Conservation (phyloP, 2,113 vertebrate genomes). For the Piaya cayana region DNA sequence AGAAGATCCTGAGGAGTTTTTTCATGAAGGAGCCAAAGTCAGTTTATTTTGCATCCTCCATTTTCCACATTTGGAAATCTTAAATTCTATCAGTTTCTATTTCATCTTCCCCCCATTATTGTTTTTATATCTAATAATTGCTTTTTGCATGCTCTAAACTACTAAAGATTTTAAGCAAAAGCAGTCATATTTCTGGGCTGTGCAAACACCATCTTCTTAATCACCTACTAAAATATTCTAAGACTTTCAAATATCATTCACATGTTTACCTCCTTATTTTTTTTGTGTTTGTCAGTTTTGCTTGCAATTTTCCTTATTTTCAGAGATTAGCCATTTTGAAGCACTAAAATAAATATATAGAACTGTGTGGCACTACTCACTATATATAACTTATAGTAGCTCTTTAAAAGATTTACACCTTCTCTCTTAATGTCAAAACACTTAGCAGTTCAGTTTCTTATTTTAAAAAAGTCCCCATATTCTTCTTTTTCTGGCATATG, state of each 20-base stretch:
- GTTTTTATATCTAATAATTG: background rate
- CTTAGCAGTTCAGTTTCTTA: background rate
- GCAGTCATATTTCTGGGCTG: background rate
- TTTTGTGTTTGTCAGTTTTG: background rate
- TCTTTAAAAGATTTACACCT: background rate
- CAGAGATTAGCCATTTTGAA: background rate
- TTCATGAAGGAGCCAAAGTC: background rate
- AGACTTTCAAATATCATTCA: background rate
- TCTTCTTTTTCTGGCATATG: background rate
- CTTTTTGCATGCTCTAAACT: background rate
- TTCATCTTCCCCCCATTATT: background rate
- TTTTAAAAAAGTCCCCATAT: background rate
- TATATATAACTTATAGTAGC: background rate
- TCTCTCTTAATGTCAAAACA: background rate
- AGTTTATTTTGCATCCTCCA: background rate
- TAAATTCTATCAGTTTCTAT: background rate
- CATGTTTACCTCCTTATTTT: background rate
- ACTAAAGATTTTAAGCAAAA: background rate
- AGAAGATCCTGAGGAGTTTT: background rate
- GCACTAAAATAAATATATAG: background rate
- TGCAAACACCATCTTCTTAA: background rate
- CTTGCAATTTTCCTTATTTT: background rate
- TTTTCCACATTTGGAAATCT: background rate
- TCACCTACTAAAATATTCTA: background rate
- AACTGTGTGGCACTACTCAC: background rate